phyloP scores from a whole-genome alignment of 2,113 vertebrate genomes.

The Nycticryphes semicollaris region DNA sequence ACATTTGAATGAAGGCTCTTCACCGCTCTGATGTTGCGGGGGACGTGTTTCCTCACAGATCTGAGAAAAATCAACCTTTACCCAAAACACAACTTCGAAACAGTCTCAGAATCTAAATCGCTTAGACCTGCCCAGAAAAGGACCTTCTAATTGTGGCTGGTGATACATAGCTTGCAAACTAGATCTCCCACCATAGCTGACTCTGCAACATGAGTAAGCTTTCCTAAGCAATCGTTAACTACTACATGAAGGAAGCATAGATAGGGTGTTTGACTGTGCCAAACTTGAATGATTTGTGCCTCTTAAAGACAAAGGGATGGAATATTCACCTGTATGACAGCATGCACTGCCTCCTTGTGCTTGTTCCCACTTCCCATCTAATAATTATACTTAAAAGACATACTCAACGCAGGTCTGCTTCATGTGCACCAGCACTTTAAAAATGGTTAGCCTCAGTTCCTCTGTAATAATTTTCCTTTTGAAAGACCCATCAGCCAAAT shows the following conservation, averaged over 20 bases:
- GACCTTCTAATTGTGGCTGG: neutral
- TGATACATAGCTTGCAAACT: neutral
- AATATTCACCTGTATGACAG: neutral
- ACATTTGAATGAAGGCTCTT: neutral
- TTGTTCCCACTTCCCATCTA: slow-evolving; percentile 7
- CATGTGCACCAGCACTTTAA: neutral
- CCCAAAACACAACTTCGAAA: neutral
- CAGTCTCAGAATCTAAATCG: neutral
- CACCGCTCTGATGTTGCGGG: neutral
- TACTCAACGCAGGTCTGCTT: neutral
- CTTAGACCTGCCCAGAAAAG: neutral
- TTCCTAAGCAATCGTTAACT: neutral
- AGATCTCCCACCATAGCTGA: neutral
- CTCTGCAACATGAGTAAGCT: neutral
- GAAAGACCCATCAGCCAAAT: slow-evolving; percentile 12
- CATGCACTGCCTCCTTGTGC: neutral
- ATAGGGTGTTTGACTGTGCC: neutral
- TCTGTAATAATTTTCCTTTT: neutral
- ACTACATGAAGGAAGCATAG: neutral
- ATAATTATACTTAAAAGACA: neutral
- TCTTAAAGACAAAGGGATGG: neutral
- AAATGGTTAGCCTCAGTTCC: slow-evolving; percentile 20
- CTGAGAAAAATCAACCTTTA: neutral
- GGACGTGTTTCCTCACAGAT: neutral
- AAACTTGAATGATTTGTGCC: neutral